Conservation (phyloP, 2,797 vertebrate species). For the Aldrovandia affinis region DNA sequence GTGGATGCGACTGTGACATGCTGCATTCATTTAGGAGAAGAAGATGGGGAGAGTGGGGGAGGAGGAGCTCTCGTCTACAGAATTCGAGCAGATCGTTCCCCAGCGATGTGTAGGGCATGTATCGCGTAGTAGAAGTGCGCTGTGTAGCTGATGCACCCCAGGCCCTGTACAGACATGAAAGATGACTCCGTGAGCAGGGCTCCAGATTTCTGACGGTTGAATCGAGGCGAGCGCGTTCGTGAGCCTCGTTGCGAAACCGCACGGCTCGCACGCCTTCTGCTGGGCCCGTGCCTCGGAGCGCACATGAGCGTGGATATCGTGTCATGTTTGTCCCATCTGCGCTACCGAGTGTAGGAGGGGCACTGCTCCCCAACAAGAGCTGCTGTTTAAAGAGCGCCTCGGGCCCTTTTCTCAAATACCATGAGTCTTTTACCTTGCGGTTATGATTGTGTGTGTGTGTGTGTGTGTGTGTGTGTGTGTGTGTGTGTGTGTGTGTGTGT, state of each 20-base stretch:
- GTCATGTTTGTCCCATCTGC: too few relatives aligned
- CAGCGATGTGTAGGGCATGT: neutral
- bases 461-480: neutral
- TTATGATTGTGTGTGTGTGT: conserved; percentile 13
- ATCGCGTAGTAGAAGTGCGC: neutral
- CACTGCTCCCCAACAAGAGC: too few relatives aligned
- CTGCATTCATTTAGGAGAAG: neutral
- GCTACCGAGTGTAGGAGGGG: too few relatives aligned
- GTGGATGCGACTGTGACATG: neutral
- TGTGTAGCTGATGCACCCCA: neutral
- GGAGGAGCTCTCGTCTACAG: neutral
- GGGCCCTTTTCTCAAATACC: too few relatives aligned
- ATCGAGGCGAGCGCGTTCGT: neutral
- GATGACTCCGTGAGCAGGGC: neutral
- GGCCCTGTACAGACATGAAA: neutral
- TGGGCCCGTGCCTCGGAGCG: too few relatives aligned
- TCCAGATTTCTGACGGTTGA: neutral
- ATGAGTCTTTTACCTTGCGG: conserved; percentile 4
- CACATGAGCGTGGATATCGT: too few relatives aligned
- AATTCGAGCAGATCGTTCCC: neutral
- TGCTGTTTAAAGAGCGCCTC: too few relatives aligned
- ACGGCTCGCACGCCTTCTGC: neutral
- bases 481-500: too few relatives aligned
- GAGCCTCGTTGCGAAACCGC: neutral
- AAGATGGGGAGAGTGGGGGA: neutral